phyloP scores from a whole-genome alignment of 2,113 vertebrate species.

The Atractosteus spatula region DNA sequence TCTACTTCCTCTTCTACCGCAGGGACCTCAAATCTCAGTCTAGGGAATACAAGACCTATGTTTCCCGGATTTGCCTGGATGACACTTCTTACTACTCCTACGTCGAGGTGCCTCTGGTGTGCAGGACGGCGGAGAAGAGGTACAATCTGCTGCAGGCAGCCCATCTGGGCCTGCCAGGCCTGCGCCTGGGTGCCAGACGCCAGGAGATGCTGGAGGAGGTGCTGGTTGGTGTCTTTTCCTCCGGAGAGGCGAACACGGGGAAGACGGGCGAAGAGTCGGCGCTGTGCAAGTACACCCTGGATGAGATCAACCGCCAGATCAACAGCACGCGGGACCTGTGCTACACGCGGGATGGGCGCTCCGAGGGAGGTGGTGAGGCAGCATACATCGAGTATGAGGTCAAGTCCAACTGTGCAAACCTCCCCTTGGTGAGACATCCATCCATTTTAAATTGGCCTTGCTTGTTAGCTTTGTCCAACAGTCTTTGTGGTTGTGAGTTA shows the following conservation, averaged over 20 bases:
- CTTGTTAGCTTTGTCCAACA: neutral
- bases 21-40: conserved; percentile 86
- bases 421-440: conserved; percentile 78
- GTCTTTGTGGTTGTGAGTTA: too few species aligned
- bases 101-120: conserved; percentile 87
- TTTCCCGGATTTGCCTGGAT: conserved; percentile 87
- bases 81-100: conserved; percentile 95
- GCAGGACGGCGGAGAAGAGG: conserved; percentile 59
- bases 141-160: conserved; percentile 89
- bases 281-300: conserved; percentile 82
- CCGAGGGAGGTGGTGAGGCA: conserved; percentile 70
- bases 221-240: conserved; percentile 84
- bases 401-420: conserved; percentile 88
- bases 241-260: conserved; percentile 66
- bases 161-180: conserved; percentile 62
- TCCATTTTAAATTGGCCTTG: neutral
- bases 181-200: conserved; percentile 33
- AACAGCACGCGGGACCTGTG: conserved; percentile 86
- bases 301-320: conserved; percentile 81
- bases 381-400: conserved; percentile 96
- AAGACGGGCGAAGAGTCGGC: conserved; percentile 80
- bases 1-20: conserved; percentile 94
- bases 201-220: conserved; percentile 50
- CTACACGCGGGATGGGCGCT: conserved; percentile 84
- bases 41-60: conserved; percentile 85